Percentiles rank a stretch among this genome's conserved stretches.
Conservation (phyloP, 2,797 vertebrate species). For the Sus cebifrons region DNA sequence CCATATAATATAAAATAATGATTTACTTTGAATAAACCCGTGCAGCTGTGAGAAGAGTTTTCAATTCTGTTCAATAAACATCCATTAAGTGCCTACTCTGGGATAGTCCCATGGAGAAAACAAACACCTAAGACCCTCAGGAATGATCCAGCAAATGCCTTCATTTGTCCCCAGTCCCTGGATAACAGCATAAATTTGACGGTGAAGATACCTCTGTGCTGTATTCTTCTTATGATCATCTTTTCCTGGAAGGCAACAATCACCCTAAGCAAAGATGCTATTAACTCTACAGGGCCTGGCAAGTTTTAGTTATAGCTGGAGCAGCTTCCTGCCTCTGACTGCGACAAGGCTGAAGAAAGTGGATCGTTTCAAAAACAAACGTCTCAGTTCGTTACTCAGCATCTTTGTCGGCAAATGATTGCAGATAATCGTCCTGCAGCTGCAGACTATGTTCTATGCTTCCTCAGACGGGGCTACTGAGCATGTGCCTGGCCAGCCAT, state of each 20-base stretch:
- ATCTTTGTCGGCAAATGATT: constrained; percentile 65
- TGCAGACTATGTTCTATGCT: background rate
- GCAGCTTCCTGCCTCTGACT: background rate
- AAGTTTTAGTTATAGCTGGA: background rate
- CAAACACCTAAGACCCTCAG: constrained; percentile 43
- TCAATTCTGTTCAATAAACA: constrained; percentile 38
- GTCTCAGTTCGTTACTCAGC: constrained; percentile 73
- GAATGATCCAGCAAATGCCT: background rate
- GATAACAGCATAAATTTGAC: constrained; percentile 10
- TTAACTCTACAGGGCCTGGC: background rate
- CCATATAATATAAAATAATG: background rate
- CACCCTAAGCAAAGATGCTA: background rate
- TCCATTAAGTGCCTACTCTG: background rate
- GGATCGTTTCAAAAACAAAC: constrained; percentile 67
- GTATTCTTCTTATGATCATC: background rate
- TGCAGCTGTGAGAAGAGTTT: background rate
- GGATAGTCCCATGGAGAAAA: background rate
- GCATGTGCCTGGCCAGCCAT: constrained; percentile 2
- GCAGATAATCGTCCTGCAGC: constrained; percentile 6
- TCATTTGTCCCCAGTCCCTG: constrained; percentile 30
- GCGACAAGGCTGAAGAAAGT: constrained; percentile 42
- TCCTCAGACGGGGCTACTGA: background rate
- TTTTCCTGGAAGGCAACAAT: background rate
- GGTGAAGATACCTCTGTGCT: background rate
- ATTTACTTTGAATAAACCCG: constrained; percentile 2